phyloP scores from a whole-genome alignment of 1,140 invertebrate species.

The Littorina saxatilis region DNA sequence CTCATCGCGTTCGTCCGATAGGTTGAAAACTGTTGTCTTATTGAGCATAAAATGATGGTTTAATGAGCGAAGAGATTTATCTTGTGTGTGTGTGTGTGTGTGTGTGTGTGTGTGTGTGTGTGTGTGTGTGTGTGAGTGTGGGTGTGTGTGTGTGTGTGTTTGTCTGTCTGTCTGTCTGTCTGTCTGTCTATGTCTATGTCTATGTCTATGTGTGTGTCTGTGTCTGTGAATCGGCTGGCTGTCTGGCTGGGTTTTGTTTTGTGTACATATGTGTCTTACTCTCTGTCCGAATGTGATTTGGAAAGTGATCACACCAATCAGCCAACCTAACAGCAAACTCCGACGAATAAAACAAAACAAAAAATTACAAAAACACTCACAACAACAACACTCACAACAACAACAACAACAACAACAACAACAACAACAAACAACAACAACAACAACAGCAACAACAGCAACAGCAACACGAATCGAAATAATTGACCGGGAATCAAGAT shows the following conservation, averaged over 20 bases:
- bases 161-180: neutral
- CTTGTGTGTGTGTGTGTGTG: neutral
- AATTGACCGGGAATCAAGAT: neutral
- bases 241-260: neutral
- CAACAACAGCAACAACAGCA: neutral
- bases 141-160: neutral
- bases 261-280: neutral
- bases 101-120: slow-evolving; percentile 3
- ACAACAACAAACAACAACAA: too few species aligned
- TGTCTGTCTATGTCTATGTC: neutral
- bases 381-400: too few species aligned
- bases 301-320: neutral
- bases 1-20: too few species aligned
- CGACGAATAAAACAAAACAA: neutral
- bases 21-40: too few species aligned
- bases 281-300: neutral
- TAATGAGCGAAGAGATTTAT: neutral
- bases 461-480: neutral
- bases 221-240: neutral
- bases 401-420: slow-evolving; percentile 3
- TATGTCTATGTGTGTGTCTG: neutral
- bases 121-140: neutral
- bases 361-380: neutral
- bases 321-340: neutral
- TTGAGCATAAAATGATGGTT: neutral